Conservation (phyloP, 2,888 invertebrate genomes). For the Melanchra persicariae region DNA sequence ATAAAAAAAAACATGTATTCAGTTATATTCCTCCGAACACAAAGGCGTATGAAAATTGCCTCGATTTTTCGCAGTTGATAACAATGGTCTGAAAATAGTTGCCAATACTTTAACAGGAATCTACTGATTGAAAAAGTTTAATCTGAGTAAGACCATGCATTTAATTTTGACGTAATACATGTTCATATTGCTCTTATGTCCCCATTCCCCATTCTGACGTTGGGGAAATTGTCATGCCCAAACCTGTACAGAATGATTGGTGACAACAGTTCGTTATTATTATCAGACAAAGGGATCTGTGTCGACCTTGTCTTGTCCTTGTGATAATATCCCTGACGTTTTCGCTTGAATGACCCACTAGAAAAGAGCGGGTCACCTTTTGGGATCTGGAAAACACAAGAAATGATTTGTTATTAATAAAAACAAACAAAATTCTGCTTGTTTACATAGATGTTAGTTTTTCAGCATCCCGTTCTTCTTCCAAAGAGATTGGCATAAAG, state of each 20-base stretch:
- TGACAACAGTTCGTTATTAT: slow-evolving; percentile 17
- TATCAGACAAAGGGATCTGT: slow-evolving; percentile 26
- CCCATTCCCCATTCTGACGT: neutral
- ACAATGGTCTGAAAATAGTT: slow-evolving; percentile 49
- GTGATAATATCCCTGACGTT: slow-evolving; percentile 18
- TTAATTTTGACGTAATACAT: neutral
- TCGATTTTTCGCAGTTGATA: slow-evolving; percentile 43
- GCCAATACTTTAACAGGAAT: slow-evolving; percentile 41
- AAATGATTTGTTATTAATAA: neutral
- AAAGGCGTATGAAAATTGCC: slow-evolving; percentile 52
- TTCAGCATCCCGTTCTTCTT: neutral
- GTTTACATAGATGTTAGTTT: neutral
- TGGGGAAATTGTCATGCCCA: neutral
- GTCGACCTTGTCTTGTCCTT: slow-evolving; percentile 8
- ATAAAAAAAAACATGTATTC: slow-evolving; percentile 42
- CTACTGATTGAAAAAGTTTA: slow-evolving; percentile 37
- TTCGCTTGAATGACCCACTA: slow-evolving; percentile 2
- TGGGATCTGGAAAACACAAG: neutral
- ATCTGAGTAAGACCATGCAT: slow-evolving; percentile 10
- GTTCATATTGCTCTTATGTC: neutral
- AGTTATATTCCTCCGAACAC: slow-evolving; percentile 29
- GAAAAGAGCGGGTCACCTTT: neutral
- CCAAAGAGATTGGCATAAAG: neutral
- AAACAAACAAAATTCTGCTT: no score
- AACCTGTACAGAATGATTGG: slow-evolving; percentile 3